A percentile compares a stretch with the other conserved stretches of the same genome.
Evolutionary conservation across 2,888 invertebrate species (phyloP).

Genomic region (Pandemis corylana): DNA sequence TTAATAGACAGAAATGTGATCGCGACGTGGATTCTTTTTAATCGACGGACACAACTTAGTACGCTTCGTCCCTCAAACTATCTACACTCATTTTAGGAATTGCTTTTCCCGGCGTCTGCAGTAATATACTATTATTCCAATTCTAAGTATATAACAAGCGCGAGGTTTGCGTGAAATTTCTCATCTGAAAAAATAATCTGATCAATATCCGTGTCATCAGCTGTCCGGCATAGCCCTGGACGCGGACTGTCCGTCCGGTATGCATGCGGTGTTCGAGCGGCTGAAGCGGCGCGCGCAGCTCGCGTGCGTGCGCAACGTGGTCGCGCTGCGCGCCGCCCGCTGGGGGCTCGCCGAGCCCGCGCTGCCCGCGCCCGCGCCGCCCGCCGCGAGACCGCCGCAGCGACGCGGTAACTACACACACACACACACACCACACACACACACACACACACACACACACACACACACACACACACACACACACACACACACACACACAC

Average conservation of each 20-base stretch:
- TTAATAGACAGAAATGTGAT: too few species aligned
- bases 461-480: not conserved
- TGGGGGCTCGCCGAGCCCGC: conserved; percentile 76
- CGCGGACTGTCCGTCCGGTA: conserved; percentile 78
- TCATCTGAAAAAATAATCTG: too few species aligned
- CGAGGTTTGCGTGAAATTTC: too few species aligned
- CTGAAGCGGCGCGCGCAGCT: conserved; percentile 69
- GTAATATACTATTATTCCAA: too few species aligned
- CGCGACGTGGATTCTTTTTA: too few species aligned
- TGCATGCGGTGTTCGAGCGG: conserved; percentile 79
- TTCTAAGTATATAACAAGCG: too few species aligned
- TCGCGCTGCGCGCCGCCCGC: conserved; percentile 75
- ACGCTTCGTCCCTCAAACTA: too few species aligned
- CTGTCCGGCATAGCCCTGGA: conserved; percentile 81
- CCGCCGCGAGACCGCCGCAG: conserved; percentile 44
- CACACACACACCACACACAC: not conserved
- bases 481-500: not conserved
- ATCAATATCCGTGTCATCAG: conserved; percentile 51
- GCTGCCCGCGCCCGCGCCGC: conserved; percentile 47
- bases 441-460: not conserved
- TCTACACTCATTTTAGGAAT: too few species aligned
- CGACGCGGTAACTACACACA: conserved; percentile 32
- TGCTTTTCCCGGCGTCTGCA: too few species aligned
- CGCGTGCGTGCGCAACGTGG: conserved; percentile 70
- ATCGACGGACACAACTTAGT: too few species aligned